Conservation (phyloP, 1,140 invertebrate genomes). For the Matsumurasca onukii region DNA sequence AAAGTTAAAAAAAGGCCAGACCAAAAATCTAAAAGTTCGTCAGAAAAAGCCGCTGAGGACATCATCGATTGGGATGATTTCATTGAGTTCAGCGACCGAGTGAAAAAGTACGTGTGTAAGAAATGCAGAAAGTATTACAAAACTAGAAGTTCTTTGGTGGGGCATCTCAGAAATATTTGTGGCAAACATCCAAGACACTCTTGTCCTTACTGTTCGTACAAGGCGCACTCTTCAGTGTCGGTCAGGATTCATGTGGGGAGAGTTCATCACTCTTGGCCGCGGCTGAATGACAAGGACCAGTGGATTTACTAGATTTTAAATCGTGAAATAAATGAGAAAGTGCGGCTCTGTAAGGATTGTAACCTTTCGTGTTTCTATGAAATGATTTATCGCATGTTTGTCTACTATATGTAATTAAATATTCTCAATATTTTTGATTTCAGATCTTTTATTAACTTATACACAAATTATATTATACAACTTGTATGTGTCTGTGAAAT, state of each 20-base stretch:
- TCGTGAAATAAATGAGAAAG: too few relatives aligned
- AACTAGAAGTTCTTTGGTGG: conserved; percentile 27
- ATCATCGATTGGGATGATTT: not conserved
- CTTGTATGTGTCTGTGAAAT: too few relatives aligned
- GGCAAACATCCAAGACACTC: conserved; percentile 77
- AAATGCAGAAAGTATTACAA: conserved; percentile 35
- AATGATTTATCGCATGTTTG: too few relatives aligned
- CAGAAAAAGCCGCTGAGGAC: not conserved
- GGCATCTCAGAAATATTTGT: conserved; percentile 46
- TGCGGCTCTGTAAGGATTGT: too few relatives aligned
- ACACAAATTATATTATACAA: too few relatives aligned
- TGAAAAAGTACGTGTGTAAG: conserved; percentile 13
- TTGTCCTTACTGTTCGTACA: conserved; percentile 63
- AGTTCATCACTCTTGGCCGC: conserved; percentile 4
- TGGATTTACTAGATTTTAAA: conserved; percentile 13
- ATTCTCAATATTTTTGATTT: too few relatives aligned
- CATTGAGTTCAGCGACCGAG: not conserved
- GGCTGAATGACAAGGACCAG: not conserved
- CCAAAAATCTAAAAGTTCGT: too few relatives aligned
- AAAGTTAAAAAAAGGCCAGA: too few relatives aligned
- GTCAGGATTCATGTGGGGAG: conserved; percentile 4
- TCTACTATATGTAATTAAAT: too few relatives aligned
- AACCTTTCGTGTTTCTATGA: too few relatives aligned
- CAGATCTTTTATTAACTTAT: too few relatives aligned
- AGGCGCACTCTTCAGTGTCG: not conserved